These are phyloP conservation scores for Galago senegalensis DNA, from an alignment of 2,797 vertebrate species.

Conservation along the genomic window DNA sequence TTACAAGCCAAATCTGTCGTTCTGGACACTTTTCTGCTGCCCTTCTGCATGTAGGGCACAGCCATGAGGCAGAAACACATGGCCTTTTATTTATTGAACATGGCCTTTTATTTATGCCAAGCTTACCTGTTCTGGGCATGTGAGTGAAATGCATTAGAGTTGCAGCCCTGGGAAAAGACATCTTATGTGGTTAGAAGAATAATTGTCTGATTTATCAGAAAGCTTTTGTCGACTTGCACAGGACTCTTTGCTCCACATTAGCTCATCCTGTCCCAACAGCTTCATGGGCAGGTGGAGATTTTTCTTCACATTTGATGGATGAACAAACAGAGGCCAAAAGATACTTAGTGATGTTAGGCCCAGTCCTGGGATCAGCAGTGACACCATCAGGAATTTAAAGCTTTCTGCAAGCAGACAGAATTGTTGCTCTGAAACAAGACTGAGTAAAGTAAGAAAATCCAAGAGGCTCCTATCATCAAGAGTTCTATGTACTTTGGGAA, in stretches of 20 bases:
- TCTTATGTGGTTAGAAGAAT: neutral
- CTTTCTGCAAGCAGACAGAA: neutral
- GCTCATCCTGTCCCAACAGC: neutral
- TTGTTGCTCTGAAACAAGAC: neutral
- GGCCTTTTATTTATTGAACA: conserved; percentile 20
- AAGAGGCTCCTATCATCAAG: neutral
- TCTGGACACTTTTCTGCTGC: conserved; percentile 2
- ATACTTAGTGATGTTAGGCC: neutral
- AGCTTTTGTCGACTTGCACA: neutral
- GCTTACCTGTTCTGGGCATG: neutral
- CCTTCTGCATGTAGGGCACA: neutral
- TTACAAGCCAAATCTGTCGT: conserved; percentile 58
- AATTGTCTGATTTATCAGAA: neutral
- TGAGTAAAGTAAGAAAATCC: neutral
- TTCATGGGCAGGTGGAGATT: neutral
- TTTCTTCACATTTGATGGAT: neutral
- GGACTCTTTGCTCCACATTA: neutral
- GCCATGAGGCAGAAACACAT: neutral
- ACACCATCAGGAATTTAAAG: neutral
- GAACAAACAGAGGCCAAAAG: neutral
- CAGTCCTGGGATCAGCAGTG: neutral
- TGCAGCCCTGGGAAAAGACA: neutral
- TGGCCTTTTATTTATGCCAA: conserved; percentile 1
- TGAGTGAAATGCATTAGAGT: neutral
- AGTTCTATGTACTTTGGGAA: neutral